Evolutionary conservation across 1,140 invertebrate species (phyloP).

Genomic region (Pantala flavescens): DNA sequence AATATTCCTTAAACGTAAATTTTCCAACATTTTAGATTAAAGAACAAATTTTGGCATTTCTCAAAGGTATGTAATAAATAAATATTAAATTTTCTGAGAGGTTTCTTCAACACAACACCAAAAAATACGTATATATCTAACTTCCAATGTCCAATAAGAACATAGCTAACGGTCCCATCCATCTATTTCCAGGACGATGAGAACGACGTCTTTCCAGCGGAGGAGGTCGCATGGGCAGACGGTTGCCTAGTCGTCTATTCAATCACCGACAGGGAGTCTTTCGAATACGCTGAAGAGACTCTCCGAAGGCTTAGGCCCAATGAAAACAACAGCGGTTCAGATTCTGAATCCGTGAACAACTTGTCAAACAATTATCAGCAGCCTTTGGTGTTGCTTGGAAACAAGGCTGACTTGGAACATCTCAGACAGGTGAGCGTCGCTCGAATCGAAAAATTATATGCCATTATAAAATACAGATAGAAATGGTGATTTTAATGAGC

Average conservation of each 20-base stretch:
- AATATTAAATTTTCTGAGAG: too few relatives aligned
- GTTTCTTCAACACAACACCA: too few relatives aligned
- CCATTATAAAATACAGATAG: too few relatives aligned
- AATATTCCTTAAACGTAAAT: too few relatives aligned
- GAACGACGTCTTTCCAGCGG: slow-evolving; percentile 33
- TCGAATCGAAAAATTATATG: too few relatives aligned
- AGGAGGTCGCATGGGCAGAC: slow-evolving; percentile 61
- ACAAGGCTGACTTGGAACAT: slow-evolving; percentile 68
- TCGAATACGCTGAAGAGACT: slow-evolving; percentile 52
- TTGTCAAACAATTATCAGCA: slow-evolving; percentile 34
- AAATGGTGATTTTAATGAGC: too few relatives aligned
- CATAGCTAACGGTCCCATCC: too few relatives aligned
- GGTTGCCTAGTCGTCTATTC: slow-evolving; percentile 69
- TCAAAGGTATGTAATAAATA: too few relatives aligned
- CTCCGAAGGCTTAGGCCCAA: slow-evolving; percentile 40
- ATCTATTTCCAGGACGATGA: not conserved
- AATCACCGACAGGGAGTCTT: slow-evolving; percentile 58
- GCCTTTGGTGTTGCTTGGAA: slow-evolving; percentile 54
- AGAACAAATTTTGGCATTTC: too few relatives aligned
- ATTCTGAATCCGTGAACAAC: slow-evolving; percentile 29
- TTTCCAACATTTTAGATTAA: too few relatives aligned
- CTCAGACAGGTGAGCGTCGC: slow-evolving; percentile 48
- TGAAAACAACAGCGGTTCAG: not conserved
- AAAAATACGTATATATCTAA: too few relatives aligned
- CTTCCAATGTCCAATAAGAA: too few relatives aligned